A percentile compares a stretch with the other conserved stretches of the same genome.
Conservation (phyloP, 2,888 invertebrate species). For the Azorinus chamasolen region DNA sequence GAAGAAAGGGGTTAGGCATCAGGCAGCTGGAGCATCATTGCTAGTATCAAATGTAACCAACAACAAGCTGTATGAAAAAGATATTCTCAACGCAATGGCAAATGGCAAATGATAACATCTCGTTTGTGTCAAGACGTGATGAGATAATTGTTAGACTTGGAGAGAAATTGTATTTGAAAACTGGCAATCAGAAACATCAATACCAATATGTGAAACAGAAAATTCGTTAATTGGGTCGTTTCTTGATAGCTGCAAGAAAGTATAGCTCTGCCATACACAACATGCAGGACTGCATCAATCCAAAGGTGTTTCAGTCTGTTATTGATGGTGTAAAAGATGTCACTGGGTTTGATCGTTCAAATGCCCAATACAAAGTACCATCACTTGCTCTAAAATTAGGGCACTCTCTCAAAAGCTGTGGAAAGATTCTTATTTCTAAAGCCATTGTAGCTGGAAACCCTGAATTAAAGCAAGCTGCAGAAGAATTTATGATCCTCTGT, state of each 20-base stretch:
- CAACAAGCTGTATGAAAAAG: neutral
- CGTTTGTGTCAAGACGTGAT: slow-evolving; percentile 17
- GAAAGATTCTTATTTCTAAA: slow-evolving; percentile 4
- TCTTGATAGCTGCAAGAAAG: slow-evolving; percentile 6
- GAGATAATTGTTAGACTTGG: slow-evolving; percentile 11
- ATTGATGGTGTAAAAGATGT: slow-evolving; percentile 7
- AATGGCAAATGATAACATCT: slow-evolving; percentile 20
- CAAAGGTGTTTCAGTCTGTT: neutral
- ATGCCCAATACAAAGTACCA: slow-evolving; percentile 6
- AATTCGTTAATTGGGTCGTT: slow-evolving; percentile 26
- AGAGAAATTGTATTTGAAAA: slow-evolving; percentile 25
- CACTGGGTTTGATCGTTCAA: slow-evolving; percentile 14
- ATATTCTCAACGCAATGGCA: neutral
- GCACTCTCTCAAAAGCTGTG: slow-evolving; percentile 23
- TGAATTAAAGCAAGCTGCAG: neutral
- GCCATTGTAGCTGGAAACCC: slow-evolving; percentile 1
- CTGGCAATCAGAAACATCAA: slow-evolving; percentile 15
- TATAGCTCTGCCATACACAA: neutral
- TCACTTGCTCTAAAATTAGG: slow-evolving; percentile 28
- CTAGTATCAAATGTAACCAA: neutral
- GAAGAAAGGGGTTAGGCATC: neutral
- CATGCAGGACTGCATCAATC: slow-evolving; percentile 23
- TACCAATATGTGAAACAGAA: slow-evolving; percentile 27
- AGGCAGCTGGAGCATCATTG: slow-evolving; percentile 10
- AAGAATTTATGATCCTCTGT: slow-evolving; percentile 13